phyloP scores from a whole-genome alignment of 2,888 invertebrate genomes.

The Ectemnius continuus region DNA sequence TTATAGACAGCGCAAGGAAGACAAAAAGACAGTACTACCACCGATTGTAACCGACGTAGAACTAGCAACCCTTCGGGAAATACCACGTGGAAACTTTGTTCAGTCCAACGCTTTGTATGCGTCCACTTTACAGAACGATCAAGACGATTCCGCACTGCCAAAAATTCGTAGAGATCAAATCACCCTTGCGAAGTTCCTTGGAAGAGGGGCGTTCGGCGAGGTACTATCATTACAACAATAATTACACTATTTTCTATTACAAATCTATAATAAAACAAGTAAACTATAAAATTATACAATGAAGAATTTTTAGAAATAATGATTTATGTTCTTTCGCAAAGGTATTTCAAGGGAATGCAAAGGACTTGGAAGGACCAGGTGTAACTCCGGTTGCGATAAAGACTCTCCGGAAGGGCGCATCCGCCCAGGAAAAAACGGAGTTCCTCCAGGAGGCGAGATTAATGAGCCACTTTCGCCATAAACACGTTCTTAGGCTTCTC shows the following conservation, averaged over 20 bases:
- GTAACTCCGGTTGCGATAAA: slow-evolving; percentile 93
- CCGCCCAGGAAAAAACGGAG: slow-evolving; percentile 93
- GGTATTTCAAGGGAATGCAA: slow-evolving; percentile 93
- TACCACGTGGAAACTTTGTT: slow-evolving; percentile 87
- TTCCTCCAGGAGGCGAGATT: slow-evolving; percentile 97
- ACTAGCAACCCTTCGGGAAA: slow-evolving; percentile 90
- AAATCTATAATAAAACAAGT: neutral
- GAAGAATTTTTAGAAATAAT: neutral
- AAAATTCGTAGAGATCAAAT: slow-evolving; percentile 93
- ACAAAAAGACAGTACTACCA: slow-evolving; percentile 84
- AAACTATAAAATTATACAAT: neutral
- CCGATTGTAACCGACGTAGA: slow-evolving; percentile 87
- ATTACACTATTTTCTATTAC: too few relatives aligned
- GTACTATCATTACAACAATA: slow-evolving; percentile 73
- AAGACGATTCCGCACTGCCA: slow-evolving; percentile 89
- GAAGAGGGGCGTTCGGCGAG: slow-evolving; percentile 98
- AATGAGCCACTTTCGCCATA: slow-evolving; percentile 98
- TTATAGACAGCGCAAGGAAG: slow-evolving; percentile 82
- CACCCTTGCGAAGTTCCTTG: slow-evolving; percentile 91
- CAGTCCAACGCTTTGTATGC: slow-evolving; percentile 93
- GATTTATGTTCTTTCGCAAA: slow-evolving; percentile 26
- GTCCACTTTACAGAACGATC: slow-evolving; percentile 82
- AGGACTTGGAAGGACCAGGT: slow-evolving; percentile 82
- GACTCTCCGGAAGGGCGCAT: slow-evolving; percentile 95
- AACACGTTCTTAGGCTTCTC: slow-evolving; percentile 94